Conservation (phyloP, 2,888 invertebrate species). For the Helleia helle region DNA sequence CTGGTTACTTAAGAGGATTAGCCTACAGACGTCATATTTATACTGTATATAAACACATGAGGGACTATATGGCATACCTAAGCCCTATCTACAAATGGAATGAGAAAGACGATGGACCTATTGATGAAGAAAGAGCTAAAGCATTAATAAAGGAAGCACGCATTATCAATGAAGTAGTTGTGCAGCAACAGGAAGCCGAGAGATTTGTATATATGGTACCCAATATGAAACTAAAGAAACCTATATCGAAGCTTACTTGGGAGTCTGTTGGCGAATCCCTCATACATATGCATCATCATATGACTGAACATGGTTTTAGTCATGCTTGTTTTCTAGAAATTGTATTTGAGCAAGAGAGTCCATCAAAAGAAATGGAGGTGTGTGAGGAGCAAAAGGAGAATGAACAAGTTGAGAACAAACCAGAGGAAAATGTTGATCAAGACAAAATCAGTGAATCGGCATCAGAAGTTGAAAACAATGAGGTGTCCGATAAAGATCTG, state of each 20-base stretch:
- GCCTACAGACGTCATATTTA: conserved; percentile 83
- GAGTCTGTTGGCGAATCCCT: conserved; percentile 77
- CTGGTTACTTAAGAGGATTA: conserved; percentile 82
- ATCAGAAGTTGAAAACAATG: conserved; percentile 54
- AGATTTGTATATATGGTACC: conserved; percentile 69
- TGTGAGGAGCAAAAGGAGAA: conserved; percentile 43
- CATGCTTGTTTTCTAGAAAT: conserved; percentile 63
- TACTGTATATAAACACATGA: conserved; percentile 78
- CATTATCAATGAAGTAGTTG: conserved; percentile 67
- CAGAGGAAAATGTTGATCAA: conserved; percentile 30
- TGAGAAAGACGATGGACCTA: conserved; percentile 45
- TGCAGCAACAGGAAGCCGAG: conserved; percentile 64
- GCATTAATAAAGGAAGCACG: conserved; percentile 74
- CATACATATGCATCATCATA: conserved; percentile 76
- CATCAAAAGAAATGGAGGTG: conserved; percentile 43
- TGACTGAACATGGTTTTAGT: conserved; percentile 74
- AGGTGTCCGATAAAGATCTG: conserved; percentile 58
- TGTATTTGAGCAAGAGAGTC: conserved; percentile 42
- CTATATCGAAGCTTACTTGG: conserved; percentile 77
- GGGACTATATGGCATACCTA: conserved; percentile 77
- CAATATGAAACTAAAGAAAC: conserved; percentile 72
- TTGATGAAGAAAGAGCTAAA: conserved; percentile 69
- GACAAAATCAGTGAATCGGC: conserved; percentile 43
- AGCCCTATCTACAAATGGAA: conserved; percentile 72
- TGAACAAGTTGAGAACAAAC: conserved; percentile 35